Percentiles rank a stretch among this genome's conserved stretches.
These are phyloP conservation scores for Plumapathes pennacea DNA, from an alignment of 92 coral and sea anemone species.

Conservation along the genomic window DNA sequence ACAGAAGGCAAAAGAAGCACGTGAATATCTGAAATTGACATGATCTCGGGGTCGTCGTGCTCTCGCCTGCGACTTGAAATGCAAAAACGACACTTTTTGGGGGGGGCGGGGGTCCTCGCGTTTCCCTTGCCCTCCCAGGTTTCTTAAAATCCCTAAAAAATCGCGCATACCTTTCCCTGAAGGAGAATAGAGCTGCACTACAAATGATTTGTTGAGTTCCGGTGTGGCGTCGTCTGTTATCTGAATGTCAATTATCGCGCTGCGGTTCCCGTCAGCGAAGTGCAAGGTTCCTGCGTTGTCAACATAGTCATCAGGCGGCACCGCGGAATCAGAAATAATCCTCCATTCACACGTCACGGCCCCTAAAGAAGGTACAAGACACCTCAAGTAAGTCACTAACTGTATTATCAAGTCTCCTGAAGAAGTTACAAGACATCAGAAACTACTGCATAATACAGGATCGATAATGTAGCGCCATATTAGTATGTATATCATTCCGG, in stretches of 20 bases:
- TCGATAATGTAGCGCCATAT: neutral
- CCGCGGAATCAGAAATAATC: constrained; percentile 61
- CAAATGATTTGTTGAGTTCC: constrained; percentile 82
- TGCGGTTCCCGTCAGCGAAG: constrained; percentile 50
- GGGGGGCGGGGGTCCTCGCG: too few species aligned
- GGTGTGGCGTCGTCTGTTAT: constrained; percentile 64
- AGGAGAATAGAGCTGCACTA: constrained; percentile 64
- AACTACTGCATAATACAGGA: too few species aligned
- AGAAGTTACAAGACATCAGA: too few species aligned
- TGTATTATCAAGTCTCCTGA: too few species aligned
- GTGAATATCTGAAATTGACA: too few species aligned
- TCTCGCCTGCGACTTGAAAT: too few species aligned
- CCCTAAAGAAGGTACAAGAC: too few species aligned
- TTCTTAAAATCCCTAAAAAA: neutral
- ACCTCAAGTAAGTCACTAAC: too few species aligned
- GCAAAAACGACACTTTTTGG: too few species aligned
- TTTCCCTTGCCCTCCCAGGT: too few species aligned
- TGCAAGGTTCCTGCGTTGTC: constrained; percentile 61
- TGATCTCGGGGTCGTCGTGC: too few species aligned
- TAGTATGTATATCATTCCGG: neutral
- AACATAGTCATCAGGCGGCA: constrained; percentile 49
- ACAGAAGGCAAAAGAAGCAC: too few species aligned
- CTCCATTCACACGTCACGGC: constrained; percentile 75
- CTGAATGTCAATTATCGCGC: constrained; percentile 38
- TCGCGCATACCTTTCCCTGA: constrained; percentile 64